phyloP scores from a whole-genome alignment of 2,888 invertebrate species.

The Uropetala carovei region DNA sequence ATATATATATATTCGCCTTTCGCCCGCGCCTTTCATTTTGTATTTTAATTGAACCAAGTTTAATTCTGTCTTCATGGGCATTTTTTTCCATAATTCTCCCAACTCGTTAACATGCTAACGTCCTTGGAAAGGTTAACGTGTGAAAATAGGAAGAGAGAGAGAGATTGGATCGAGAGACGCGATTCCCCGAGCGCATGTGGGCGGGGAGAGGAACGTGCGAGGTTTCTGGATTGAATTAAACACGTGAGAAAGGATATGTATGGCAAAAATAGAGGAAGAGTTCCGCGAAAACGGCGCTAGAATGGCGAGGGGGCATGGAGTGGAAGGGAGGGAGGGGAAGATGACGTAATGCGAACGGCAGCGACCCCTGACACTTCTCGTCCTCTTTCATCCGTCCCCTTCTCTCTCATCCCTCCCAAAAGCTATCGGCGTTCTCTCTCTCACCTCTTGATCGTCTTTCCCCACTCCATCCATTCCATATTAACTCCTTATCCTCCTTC shows the following conservation, averaged over 20 bases:
- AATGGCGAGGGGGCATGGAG: background rate
- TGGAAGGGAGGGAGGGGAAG: background rate
- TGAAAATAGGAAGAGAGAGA: background rate
- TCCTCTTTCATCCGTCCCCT: background rate
- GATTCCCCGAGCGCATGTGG: background rate
- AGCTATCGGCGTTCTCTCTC: background rate
- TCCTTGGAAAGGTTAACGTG: background rate
- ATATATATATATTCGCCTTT: too few relatives aligned
- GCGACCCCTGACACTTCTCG: background rate
- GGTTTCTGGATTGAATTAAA: background rate
- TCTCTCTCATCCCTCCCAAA: background rate
- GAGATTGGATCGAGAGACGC: background rate
- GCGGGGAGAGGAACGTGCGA: background rate
- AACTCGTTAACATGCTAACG: background rate
- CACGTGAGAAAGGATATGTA: background rate
- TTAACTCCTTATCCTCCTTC: too few relatives aligned
- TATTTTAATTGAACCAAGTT: too few relatives aligned
- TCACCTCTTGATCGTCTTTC: background rate
- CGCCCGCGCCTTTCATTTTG: too few relatives aligned
- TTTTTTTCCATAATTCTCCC: background rate
- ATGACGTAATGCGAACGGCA: conserved; percentile 17
- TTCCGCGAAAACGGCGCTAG: background rate
- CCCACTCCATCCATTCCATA: background rate
- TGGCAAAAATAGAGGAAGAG: conserved; percentile 29
- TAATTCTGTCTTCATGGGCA: too few relatives aligned